Evolutionary conservation across 35 echinoderm and acorn worm genomes (phyloP).

Genomic region (Eucidaris tribuloides): DNA sequence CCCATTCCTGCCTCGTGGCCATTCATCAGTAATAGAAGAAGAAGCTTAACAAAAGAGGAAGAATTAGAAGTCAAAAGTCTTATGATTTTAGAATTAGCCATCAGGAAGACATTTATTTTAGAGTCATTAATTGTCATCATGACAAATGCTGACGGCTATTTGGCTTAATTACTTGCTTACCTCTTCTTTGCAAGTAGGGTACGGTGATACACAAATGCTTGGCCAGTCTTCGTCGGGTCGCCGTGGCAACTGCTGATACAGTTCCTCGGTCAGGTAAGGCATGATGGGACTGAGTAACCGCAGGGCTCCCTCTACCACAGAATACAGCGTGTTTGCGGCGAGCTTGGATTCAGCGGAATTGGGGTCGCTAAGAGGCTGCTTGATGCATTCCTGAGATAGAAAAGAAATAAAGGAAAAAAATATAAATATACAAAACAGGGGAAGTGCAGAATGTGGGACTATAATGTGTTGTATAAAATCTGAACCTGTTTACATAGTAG

Average conservation of each 20-base stretch:
- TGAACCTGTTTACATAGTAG: too few relatives aligned
- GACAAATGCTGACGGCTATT: too few relatives aligned
- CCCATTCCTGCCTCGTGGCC: too few relatives aligned
- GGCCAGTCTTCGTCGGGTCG: slow-evolving; percentile 29
- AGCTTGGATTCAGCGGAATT: not conserved
- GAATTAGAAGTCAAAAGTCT: too few relatives aligned
- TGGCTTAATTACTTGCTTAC: slow-evolving; percentile 46
- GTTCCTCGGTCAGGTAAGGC: slow-evolving; percentile 88
- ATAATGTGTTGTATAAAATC: too few relatives aligned
- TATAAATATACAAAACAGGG: too few relatives aligned
- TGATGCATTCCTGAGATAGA: slow-evolving; percentile 65
- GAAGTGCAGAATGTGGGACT: too few relatives aligned
- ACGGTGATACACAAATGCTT: slow-evolving; percentile 67
- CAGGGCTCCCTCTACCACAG: slow-evolving; percentile 70
- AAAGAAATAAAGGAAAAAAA: not conserved
- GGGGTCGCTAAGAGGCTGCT: slow-evolving; percentile 1
- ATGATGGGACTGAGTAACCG: slow-evolving; percentile 83
- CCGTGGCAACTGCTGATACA: slow-evolving; percentile 79
- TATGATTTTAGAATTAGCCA: too few relatives aligned
- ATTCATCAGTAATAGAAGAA: too few relatives aligned
- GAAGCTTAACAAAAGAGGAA: too few relatives aligned
- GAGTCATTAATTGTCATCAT: too few relatives aligned
- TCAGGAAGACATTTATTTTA: too few relatives aligned
- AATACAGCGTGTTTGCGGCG: slow-evolving; percentile 30
- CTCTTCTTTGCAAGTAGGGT: slow-evolving; percentile 59